Evolutionary conservation across 2,888 invertebrate genomes (phyloP).

Genomic region (Xestia ashworthii): DNA sequence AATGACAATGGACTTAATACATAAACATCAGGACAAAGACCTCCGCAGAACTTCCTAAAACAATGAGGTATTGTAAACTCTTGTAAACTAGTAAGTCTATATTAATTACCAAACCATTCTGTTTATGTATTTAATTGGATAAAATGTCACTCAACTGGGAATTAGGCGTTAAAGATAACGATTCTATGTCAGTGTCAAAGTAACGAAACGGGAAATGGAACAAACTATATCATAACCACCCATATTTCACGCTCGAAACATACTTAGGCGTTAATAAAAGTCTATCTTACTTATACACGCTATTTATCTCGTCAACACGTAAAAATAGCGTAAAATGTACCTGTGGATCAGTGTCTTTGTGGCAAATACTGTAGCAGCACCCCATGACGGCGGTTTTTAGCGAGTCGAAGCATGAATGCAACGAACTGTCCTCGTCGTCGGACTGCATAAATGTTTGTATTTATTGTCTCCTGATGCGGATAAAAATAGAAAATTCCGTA

Average conservation of each 20-base stretch:
- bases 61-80: conserved; percentile 44
- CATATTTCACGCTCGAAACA: conserved; percentile 32
- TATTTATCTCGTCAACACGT: conserved; percentile 32
- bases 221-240: conserved; percentile 24
- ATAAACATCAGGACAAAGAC: conserved; percentile 41
- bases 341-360: conserved; percentile 93
- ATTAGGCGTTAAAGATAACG: conserved; percentile 70
- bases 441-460: conserved; percentile 88
- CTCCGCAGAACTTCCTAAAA: conserved; percentile 21
- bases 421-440: conserved; percentile 83
- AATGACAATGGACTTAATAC: conserved; percentile 29
- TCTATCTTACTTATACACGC: conserved; percentile 11
- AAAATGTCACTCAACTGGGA: conserved; percentile 77
- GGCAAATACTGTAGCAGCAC: conserved; percentile 94
- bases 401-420: conserved; percentile 89
- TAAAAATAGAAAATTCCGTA: conserved; percentile 87
- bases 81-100: conserved; percentile 11
- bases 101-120: conserved; percentile 27
- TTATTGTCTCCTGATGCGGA: conserved; percentile 78
- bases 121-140: conserved; percentile 59
- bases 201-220: conserved; percentile 53
- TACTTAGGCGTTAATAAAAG: not conserved
- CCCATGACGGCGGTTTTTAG: conserved; percentile 91
- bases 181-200: conserved; percentile 49
- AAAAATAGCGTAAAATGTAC: conserved; percentile 81